These are phyloP conservation scores for Apodemus sylvaticus DNA, from an alignment of 2,113 vertebrate species.

Conservation along the genomic window DNA sequence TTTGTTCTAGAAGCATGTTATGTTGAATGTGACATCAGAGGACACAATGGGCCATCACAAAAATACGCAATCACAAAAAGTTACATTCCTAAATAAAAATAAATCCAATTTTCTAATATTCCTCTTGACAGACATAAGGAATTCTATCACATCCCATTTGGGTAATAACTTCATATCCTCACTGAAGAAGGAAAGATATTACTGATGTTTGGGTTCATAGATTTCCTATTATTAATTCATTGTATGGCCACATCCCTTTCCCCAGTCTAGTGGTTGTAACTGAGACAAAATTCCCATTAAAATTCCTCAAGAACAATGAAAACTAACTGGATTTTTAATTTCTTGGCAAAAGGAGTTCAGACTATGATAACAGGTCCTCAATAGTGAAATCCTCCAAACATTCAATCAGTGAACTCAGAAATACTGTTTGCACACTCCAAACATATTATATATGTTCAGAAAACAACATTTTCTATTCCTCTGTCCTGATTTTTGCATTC, in stretches of 20 bases:
- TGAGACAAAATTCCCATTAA: not conserved
- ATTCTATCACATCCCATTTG: not conserved
- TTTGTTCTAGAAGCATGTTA: not conserved
- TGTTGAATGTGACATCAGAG: not conserved
- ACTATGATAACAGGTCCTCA: not conserved
- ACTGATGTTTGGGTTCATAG: not conserved
- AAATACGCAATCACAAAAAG: not conserved
- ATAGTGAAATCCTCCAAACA: not conserved
- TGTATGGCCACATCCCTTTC: not conserved
- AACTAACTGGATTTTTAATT: not conserved
- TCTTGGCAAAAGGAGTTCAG: not conserved
- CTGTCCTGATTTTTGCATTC: not conserved
- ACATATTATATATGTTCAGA: not conserved
- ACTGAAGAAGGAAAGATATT: not conserved
- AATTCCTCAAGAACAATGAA: not conserved
- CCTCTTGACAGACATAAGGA: not conserved
- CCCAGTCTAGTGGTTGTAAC: not conserved
- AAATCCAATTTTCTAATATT: not conserved
- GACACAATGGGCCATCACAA: not conserved
- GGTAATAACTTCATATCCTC: not conserved
- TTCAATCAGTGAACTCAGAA: not conserved
- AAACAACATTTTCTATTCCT: not conserved
- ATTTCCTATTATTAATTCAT: not conserved
- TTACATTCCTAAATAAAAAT: not conserved
- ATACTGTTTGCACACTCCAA: not conserved